Conservation (phyloP, 2,797 vertebrate genomes). For the Sorex maritimensis region DNA sequence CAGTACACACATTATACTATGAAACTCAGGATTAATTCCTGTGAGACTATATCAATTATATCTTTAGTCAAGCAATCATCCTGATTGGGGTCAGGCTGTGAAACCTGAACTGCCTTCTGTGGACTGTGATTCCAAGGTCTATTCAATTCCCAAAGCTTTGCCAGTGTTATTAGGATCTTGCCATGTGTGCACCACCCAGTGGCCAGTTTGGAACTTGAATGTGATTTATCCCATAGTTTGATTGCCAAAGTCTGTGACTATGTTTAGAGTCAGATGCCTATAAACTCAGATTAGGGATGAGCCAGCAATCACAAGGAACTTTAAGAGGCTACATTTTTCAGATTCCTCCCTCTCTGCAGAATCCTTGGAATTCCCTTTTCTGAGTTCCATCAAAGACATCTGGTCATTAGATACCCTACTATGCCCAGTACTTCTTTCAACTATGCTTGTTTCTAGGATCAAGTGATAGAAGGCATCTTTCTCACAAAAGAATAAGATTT, state of each 20-base stretch:
- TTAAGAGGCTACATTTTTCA: not conserved
- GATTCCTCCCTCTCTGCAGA: not conserved
- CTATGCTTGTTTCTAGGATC: not conserved
- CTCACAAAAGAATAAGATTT: not conserved
- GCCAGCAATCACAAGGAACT: not conserved
- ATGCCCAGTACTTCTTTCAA: not conserved
- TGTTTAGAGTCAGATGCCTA: not conserved
- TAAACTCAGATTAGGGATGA: not conserved
- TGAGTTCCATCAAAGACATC: too few species aligned
- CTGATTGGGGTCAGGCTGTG: not conserved
- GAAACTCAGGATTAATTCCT: not conserved
- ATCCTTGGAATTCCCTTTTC: not conserved
- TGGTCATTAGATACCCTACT: not conserved
- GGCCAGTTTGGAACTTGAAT: not conserved
- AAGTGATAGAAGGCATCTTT: not conserved
- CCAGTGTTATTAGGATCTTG: not conserved
- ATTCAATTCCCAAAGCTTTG: conserved; percentile 8
- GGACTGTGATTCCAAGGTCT: not conserved
- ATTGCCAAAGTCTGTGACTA: not conserved
- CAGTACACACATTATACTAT: not conserved
- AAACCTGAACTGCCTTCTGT: not conserved
- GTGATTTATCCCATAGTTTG: not conserved
- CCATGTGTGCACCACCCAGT: not conserved
- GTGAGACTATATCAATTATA: not conserved
- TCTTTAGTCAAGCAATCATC: not conserved